phyloP scores from a whole-genome alignment of 2,888 invertebrate species.

The Ornithoptera priamus region DNA sequence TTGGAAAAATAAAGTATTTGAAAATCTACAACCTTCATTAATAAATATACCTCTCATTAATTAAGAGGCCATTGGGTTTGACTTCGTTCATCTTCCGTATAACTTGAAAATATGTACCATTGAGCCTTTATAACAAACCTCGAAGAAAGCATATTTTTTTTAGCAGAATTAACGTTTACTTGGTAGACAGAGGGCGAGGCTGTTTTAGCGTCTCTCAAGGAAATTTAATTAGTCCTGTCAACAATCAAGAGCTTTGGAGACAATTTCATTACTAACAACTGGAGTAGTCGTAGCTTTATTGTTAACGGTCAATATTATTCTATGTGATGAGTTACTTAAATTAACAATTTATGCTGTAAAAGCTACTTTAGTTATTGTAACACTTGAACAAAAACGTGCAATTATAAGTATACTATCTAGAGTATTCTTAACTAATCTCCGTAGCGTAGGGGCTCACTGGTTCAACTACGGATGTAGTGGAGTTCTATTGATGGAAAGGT shows the following conservation, averaged over 20 bases:
- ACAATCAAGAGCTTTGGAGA: constrained; percentile 5
- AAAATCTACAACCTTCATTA: background rate
- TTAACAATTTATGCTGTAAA: background rate
- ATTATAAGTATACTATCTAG: no score
- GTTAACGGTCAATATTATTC: background rate
- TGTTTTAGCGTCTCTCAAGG: background rate
- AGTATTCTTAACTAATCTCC: no score
- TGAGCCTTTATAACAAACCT: background rate
- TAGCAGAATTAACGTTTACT: background rate
- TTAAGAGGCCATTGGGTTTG: background rate
- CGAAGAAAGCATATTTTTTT: background rate
- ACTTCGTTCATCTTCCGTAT: background rate
- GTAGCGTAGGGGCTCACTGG: no score
- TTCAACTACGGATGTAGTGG: no score
- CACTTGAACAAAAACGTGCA: no score
- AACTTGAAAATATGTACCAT: background rate
- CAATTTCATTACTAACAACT: constrained; percentile 4
- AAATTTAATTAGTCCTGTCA: constrained; percentile 1
- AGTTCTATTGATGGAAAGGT: no score
- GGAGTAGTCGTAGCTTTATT: background rate
- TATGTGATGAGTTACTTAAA: background rate
- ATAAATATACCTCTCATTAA: background rate
- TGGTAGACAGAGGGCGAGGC: background rate
- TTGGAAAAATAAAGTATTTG: no score
- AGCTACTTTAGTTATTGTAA: no score